These are phyloP conservation scores for Nestor notabilis DNA, from an alignment of 2,113 vertebrate species.

Conservation along the genomic window DNA sequence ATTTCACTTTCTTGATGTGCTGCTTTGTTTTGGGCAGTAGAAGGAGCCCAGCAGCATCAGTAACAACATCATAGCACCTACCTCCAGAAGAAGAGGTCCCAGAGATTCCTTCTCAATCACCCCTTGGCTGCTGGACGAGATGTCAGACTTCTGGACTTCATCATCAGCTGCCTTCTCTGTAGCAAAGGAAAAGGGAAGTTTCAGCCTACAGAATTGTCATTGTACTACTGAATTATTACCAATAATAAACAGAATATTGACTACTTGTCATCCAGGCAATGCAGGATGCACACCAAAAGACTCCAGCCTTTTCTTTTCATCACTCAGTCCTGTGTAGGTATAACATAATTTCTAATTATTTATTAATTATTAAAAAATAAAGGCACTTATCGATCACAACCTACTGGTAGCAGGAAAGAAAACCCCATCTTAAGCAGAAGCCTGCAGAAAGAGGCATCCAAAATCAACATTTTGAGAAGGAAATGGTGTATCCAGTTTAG, in stretches of 20 bases:
- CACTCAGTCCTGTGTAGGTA: background rate
- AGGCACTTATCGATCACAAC: background rate
- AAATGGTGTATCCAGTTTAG: background rate
- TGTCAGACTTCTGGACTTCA: constrained; percentile 94
- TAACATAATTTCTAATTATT: background rate
- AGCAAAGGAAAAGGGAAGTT: background rate
- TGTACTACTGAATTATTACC: background rate
- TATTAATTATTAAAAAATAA: background rate
- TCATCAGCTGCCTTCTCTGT: constrained; percentile 88
- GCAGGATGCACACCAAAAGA: background rate
- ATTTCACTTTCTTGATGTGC: background rate
- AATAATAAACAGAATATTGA: background rate
- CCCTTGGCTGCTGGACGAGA: constrained; percentile 94
- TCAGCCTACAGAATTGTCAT: background rate
- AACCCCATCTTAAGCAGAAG: background rate
- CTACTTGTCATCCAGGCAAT: background rate
- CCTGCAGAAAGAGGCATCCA: background rate
- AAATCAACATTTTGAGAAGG: background rate
- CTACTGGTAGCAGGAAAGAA: background rate
- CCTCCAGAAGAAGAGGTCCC: constrained; percentile 86
- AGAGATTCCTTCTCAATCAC: constrained; percentile 93
- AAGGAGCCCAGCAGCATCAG: background rate
- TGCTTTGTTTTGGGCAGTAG: background rate
- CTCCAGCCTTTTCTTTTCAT: background rate
- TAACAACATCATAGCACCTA: background rate